Evolutionary conservation across 2,888 invertebrate genomes (phyloP), one percentile per base, ranked within the genome.

Genomic region (Gastracanthus pulcherrimus): DNA sequence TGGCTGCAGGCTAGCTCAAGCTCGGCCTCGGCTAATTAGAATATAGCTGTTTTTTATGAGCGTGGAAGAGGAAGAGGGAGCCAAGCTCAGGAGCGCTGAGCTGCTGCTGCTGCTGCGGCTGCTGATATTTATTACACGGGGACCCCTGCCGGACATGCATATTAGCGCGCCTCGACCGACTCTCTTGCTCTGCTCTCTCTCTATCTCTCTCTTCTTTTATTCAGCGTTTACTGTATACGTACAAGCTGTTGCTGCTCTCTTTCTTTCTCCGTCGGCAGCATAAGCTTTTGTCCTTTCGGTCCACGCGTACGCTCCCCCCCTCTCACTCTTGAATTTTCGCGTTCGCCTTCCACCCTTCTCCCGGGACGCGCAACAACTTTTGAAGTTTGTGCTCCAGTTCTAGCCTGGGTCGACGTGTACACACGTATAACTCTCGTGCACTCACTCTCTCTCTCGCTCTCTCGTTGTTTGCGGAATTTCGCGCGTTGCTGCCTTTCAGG

Each of bases 21-120:
- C 74, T 69, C 77, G 69, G 55, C 86, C 87, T 87, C 87, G 86
- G 86, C 87, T 91, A 89, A 91, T 91, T 91, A 90, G 89, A 90
- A 91, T 91, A 90, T 91, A 90, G 90, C 91, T 90, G 90, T 91
- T 91, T 91, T 91, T 91, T 91, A 91, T 91, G 90, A 91, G 90
- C 91, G 91, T 90, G 90, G 90, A 91, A 91, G 90, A 91, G 91
- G 91, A 91, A 91, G 89, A 90, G 91, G 90, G 91, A 89, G 87
- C 88, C 86, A 23, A 80, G 76, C 60, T 71, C 62, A 69, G 76
- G 77, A 77, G 72, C 60, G n/a, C n/a, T n/a, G n/a, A n/a, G n/a
- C 76, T 51, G 62, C 55, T 55, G 23, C 26, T 26, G 55, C 55
- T 55, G n/a, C n/a, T n/a, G n/a, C n/a, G n/a, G n/a, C n/a, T 45